phyloP scores from a whole-genome alignment of 2,888 invertebrate species.

The Phoenoteleia sp. region DNA sequence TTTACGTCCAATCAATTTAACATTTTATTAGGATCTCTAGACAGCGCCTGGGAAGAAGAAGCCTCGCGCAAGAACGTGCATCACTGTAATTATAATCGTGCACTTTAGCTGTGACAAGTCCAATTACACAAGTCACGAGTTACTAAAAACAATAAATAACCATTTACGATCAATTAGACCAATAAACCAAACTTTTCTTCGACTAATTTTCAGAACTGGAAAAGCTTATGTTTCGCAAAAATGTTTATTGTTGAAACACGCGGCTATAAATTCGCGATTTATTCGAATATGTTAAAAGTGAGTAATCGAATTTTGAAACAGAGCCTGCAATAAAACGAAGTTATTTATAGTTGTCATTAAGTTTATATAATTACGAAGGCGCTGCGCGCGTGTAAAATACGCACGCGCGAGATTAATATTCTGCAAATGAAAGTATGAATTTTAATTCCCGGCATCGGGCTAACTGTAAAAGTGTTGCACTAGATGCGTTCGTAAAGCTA shows the following conservation, averaged over 20 bases:
- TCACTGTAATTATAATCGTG: constrained; percentile 4
- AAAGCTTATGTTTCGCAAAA: neutral
- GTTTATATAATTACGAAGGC: constrained; percentile 29
- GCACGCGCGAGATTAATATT: constrained; percentile 16
- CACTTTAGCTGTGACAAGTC: neutral
- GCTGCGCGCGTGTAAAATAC: neutral
- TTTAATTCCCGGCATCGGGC: neutral
- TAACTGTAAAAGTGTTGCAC: constrained; percentile 16
- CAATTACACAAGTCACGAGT: constrained; percentile 4
- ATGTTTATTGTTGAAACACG: no score
- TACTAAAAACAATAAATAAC: neutral
- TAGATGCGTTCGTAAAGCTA: neutral
- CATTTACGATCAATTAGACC: constrained; percentile 31
- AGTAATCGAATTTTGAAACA: constrained; percentile 6
- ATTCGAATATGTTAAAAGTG: neutral
- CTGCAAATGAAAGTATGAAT: constrained; percentile 31
- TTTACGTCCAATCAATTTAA: constrained; percentile 46
- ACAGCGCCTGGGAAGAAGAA: constrained; percentile 12
- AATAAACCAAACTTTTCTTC: neutral
- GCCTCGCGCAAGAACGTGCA: neutral
- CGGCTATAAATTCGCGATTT: neutral
- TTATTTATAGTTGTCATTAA: constrained; percentile 17
- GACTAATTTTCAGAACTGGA: neutral
- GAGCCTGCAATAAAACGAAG: neutral
- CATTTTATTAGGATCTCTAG: constrained; percentile 16